Percentiles rank a stretch among this genome's conserved stretches.
These are phyloP conservation scores for Phalacrocorax brasilianus DNA, from an alignment of 2,113 vertebrate genomes.

Conservation along the genomic window DNA sequence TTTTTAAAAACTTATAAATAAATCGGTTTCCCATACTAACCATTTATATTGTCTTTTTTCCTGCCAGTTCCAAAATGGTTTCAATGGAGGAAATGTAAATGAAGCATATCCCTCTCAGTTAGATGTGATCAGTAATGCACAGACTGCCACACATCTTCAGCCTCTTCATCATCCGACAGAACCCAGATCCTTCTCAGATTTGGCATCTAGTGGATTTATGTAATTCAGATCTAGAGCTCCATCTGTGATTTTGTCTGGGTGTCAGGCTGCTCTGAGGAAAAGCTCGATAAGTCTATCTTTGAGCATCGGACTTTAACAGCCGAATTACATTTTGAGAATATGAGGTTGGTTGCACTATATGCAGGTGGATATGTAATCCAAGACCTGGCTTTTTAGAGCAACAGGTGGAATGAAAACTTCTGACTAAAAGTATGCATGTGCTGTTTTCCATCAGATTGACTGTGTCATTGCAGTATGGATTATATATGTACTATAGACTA, in stretches of 20 bases:
- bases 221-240: slow-evolving; percentile 50
- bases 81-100: slow-evolving; percentile 65
- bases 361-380: slow-evolving; percentile 50
- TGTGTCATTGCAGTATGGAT: slow-evolving; percentile 21
- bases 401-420: slow-evolving; percentile 33
- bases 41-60: slow-evolving; percentile 26
- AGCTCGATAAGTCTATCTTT: slow-evolving; percentile 3
- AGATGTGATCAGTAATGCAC: slow-evolving; percentile 52
- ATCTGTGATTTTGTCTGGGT: slow-evolving; percentile 44
- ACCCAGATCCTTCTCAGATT: slow-evolving; percentile 73
- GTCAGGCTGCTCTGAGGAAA: slow-evolving; percentile 22
- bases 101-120: slow-evolving; percentile 71
- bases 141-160: slow-evolving; percentile 60
- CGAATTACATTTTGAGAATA: slow-evolving; percentile 31
- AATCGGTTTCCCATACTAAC: slow-evolving; percentile 3
- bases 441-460: slow-evolving; percentile 33
- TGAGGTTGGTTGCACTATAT: slow-evolving; percentile 49
- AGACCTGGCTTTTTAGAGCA: slow-evolving; percentile 37
- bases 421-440: background rate
- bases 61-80: slow-evolving; percentile 74
- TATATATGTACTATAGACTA: slow-evolving; percentile 4
- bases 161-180: slow-evolving; percentile 69
- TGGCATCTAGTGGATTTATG: slow-evolving; percentile 74
- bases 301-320: slow-evolving; percentile 9
- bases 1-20: background rate